Conservation (phyloP, 2,113 vertebrate species). For the Athene cunicularia region DNA sequence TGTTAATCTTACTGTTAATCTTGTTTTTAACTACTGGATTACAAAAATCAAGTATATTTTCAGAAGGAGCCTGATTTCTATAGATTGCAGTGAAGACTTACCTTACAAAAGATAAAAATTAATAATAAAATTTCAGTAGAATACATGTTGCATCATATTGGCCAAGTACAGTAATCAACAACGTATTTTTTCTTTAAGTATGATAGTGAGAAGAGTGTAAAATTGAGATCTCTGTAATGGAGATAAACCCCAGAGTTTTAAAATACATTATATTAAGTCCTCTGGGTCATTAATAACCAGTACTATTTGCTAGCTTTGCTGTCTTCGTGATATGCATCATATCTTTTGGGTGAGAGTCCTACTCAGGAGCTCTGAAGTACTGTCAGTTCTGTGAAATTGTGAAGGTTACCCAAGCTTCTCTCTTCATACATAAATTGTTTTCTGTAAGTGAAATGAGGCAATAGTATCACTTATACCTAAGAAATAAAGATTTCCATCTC, state of each 20-base stretch:
- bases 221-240: neutral
- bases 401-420: neutral
- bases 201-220: neutral
- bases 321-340: rapidly evolving
- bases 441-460: neutral
- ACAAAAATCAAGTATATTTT: neutral
- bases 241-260: neutral
- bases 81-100: neutral
- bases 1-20: neutral
- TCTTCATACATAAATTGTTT: neutral
- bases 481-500: neutral
- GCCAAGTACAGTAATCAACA: neutral
- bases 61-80: neutral
- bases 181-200: neutral
- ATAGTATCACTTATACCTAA: neutral
- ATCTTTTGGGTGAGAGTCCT: neutral
- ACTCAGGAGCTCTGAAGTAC: neutral
- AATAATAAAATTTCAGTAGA: neutral
- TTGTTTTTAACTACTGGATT: neutral
- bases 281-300: neutral
- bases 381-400: neutral
- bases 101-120: neutral
- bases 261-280: neutral
- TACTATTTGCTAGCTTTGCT: neutral
- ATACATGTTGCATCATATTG: rapidly evolving